Evolutionary conservation across 2,113 vertebrate genomes (phyloP).

Genomic region (Leptobrachium ailaonicum): DNA sequence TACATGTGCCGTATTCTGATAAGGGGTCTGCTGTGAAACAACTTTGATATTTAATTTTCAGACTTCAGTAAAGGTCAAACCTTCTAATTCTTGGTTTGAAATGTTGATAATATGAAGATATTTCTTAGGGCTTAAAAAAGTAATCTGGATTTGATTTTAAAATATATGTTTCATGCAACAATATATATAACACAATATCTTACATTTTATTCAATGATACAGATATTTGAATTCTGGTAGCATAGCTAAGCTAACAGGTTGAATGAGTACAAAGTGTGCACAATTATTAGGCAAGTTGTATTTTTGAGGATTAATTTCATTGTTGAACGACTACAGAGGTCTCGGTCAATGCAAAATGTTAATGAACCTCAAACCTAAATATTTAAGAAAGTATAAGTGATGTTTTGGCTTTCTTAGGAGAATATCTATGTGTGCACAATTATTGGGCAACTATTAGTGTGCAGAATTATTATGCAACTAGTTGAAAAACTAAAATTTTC

Average conservation of each 20-base stretch:
- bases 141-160: too few species aligned
- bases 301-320: slow-evolving; percentile 19
- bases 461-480: background rate
- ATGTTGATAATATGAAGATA: too few species aligned
- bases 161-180: too few species aligned
- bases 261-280: background rate
- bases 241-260: too few species aligned
- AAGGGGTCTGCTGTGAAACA: background rate
- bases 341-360: background rate
- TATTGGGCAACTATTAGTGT: background rate
- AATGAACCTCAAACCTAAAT: slow-evolving; percentile 1
- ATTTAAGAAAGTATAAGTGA: background rate
- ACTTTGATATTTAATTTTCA: too few species aligned
- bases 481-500: slow-evolving; percentile 36
- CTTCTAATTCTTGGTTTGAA: too few species aligned
- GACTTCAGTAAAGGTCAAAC: too few species aligned
- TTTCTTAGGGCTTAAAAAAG: too few species aligned
- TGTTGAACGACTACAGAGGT: background rate
- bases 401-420: background rate
- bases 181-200: too few species aligned
- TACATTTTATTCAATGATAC: too few species aligned
- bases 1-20: background rate
- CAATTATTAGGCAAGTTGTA: slow-evolving; percentile 15
- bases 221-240: too few species aligned
- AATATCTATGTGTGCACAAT: background rate